These are phyloP conservation scores for Crypturellus tataupa DNA, from an alignment of 2,797 vertebrate genomes.

Conservation along the genomic window DNA sequence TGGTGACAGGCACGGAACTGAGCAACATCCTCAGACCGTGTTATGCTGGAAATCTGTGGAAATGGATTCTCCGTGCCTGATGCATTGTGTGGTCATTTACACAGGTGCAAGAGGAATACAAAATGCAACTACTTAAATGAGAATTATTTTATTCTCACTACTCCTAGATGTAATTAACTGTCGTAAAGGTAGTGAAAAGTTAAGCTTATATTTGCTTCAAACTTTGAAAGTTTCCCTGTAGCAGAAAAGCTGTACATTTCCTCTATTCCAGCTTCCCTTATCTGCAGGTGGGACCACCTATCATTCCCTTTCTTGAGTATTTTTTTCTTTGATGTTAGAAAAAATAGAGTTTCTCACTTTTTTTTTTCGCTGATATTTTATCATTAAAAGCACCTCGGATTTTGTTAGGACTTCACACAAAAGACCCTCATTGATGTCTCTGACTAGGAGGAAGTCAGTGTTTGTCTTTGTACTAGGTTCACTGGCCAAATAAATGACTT, in stretches of 20 bases:
- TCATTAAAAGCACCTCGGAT: constrained; percentile 9
- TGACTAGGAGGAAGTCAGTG: not conserved
- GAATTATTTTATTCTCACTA: not conserved
- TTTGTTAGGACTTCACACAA: constrained; percentile 6
- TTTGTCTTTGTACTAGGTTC: constrained; percentile 5
- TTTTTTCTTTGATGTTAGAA: constrained; percentile 23
- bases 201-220: constrained; percentile 19
- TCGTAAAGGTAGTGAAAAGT: constrained; percentile 8
- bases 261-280: constrained; percentile 1
- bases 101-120: not conserved
- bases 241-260: not conserved
- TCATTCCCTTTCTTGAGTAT: constrained; percentile 2
- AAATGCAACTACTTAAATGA: not conserved
- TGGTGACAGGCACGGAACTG: constrained; percentile 32
- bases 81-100: constrained; percentile 3
- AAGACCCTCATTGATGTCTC: not conserved
- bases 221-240: constrained; percentile 20
- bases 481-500: constrained; percentile 5
- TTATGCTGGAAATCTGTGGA: not conserved
- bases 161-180: not conserved
- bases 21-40: not conserved
- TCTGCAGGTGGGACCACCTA: constrained; percentile 17
- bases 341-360: not conserved
- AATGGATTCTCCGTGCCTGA: not conserved
- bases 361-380: not conserved